Percentiles rank a stretch among this genome's conserved stretches.
phyloP scores from a whole-genome alignment of 2,113 vertebrate genomes.

The Brachypodius melanocephalos region DNA sequence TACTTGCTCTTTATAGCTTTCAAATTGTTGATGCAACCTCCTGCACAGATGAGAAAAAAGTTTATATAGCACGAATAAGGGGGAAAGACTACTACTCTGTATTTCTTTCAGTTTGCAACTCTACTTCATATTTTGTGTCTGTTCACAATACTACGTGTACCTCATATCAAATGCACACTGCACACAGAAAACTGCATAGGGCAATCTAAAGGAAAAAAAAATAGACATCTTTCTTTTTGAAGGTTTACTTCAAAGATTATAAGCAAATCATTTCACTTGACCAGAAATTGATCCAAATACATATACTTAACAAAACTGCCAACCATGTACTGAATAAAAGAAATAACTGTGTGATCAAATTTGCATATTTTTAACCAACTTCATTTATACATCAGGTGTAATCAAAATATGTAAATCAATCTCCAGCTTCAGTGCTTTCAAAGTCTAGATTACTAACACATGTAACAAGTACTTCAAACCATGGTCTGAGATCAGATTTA shows the following conservation, averaged over 20 bases:
- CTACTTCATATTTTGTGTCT: neutral
- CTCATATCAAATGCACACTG: neutral
- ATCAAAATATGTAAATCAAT: neutral
- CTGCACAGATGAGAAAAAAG: conserved; percentile 74
- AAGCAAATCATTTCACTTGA: neutral
- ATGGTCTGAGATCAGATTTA: rapidly evolving
- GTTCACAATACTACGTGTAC: neutral
- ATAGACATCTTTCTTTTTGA: neutral
- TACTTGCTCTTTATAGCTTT: conserved; percentile 99
- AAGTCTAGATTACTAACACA: neutral
- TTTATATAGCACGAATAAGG: conserved; percentile 36
- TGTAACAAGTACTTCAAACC: neutral
- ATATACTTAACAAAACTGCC: neutral
- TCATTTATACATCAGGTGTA: neutral
- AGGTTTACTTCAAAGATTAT: neutral
- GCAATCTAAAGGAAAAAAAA: neutral
- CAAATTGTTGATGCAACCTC: conserved; percentile 97
- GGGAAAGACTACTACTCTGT: neutral
- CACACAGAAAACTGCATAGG: neutral
- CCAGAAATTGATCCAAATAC: neutral
- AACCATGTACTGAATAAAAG: neutral
- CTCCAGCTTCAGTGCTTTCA: neutral
- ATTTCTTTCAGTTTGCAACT: neutral
- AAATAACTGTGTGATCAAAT: neutral
- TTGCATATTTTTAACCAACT: neutral